Percentiles rank a stretch among this genome's conserved stretches.
phyloP scores from a whole-genome alignment of 2,113 vertebrate species.

The Climacteris rufus region DNA sequence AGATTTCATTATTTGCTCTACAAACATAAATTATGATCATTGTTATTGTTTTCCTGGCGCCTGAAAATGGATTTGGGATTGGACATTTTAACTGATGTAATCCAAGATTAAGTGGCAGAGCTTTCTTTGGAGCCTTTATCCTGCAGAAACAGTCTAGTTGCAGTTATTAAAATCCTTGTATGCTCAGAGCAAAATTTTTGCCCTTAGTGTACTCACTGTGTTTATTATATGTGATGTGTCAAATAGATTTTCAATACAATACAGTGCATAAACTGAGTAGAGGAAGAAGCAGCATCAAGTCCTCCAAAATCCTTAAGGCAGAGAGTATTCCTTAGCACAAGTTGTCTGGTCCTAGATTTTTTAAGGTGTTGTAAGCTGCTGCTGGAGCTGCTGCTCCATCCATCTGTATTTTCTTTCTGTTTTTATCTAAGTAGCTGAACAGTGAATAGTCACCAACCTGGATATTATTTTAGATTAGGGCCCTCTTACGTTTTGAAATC shows the following conservation, averaged over 20 bases:
- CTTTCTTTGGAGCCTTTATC: constrained; percentile 29
- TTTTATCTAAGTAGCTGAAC: background rate
- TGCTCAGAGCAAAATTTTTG: background rate
- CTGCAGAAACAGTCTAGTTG: constrained; percentile 19
- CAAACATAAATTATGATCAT: constrained; percentile 25
- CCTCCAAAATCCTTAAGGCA: background rate
- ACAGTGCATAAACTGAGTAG: background rate
- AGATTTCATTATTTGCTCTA: constrained; percentile 17
- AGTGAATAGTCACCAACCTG: background rate
- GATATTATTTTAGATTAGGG: background rate
- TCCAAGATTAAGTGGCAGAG: constrained; percentile 34
- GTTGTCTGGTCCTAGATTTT: background rate
- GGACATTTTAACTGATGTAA: constrained; percentile 52
- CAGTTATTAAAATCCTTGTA: constrained; percentile 2
- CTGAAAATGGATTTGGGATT: constrained; percentile 49
- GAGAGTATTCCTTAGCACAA: background rate
- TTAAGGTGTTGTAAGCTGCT: background rate
- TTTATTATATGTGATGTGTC: background rate
- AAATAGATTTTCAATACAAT: background rate
- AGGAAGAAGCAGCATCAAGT: background rate
- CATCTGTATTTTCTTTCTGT: background rate
- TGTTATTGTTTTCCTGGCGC: constrained; percentile 39
- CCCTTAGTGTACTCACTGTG: background rate
- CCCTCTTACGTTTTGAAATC: background rate
- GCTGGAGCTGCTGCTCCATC: background rate